A percentile compares a stretch with the other conserved stretches of the same genome.
These are phyloP conservation scores for Eupleurogrammus muticus DNA, from an alignment of 2,797 vertebrate genomes.

Conservation along the genomic window DNA sequence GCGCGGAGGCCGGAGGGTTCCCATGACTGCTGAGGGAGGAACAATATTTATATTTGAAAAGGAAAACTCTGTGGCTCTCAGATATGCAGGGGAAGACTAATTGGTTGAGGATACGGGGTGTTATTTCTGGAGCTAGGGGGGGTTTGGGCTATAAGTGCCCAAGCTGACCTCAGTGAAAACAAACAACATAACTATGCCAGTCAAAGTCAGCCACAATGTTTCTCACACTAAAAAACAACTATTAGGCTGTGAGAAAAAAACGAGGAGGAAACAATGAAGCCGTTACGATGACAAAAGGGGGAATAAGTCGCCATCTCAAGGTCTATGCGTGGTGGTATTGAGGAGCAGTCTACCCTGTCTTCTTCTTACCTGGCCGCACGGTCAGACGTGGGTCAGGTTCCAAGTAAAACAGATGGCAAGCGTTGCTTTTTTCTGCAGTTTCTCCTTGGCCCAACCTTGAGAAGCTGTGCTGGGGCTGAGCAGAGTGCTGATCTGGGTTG, in stretches of 20 bases:
- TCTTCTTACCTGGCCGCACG: slow-evolving; percentile 38
- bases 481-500: slow-evolving; percentile 55
- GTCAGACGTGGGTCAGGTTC: slow-evolving; percentile 53
- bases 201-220: slow-evolving; percentile 18
- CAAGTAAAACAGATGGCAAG: slow-evolving; percentile 69
- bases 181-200: slow-evolving; percentile 22
- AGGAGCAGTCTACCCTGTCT: slow-evolving; percentile 14
- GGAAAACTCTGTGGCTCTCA: slow-evolving; percentile 58
- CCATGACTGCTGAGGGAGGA: slow-evolving; percentile 67
- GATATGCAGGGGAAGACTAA: slow-evolving; percentile 63
- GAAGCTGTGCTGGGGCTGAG: slow-evolving; percentile 71
- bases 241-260: slow-evolving; percentile 49
- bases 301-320: background rate
- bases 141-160: slow-evolving; percentile 32
- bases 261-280: slow-evolving; percentile 31
- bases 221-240: slow-evolving; percentile 31
- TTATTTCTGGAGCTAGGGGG: slow-evolving; percentile 56
- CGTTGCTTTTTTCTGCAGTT: slow-evolving; percentile 58
- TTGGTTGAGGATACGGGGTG: slow-evolving; percentile 56
- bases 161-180: slow-evolving; percentile 36
- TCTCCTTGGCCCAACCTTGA: slow-evolving; percentile 78
- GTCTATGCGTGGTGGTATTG: slow-evolving; percentile 7
- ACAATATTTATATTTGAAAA: slow-evolving; percentile 80
- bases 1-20: slow-evolving; percentile 65
- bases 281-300: background rate